phyloP scores from a whole-genome alignment of 2,888 invertebrate species.

The Uropetala carovei region DNA sequence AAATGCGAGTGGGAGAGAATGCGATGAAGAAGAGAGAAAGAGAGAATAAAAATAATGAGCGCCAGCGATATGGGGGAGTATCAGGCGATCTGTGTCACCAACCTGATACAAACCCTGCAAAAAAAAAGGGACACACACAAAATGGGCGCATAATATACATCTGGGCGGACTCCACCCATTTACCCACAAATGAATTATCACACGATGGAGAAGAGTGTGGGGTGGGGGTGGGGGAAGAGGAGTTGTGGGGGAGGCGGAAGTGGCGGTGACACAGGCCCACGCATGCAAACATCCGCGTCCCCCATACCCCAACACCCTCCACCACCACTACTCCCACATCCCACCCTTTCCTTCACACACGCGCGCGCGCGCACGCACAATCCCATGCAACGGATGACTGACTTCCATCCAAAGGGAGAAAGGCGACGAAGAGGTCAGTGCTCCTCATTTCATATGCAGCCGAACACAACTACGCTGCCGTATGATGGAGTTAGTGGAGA shows the following conservation, averaged over 20 bases:
- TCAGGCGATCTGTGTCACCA: not conserved
- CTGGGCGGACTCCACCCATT: conserved; percentile 5
- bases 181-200: conserved; percentile 11
- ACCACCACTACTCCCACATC: conserved; percentile 72
- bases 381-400: conserved; percentile 54
- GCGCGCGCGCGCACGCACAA: conserved; percentile 72
- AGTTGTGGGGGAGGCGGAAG: not conserved
- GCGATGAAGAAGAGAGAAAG: no score
- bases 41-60: no score
- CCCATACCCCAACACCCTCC: conserved; percentile 71
- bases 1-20: no score
- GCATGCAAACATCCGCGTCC: conserved; percentile 33
- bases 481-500: not conserved
- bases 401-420: conserved; percentile 65
- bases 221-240: not conserved
- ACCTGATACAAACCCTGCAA: not conserved
- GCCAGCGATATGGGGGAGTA: not conserved
- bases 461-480: not conserved
- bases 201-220: no score
- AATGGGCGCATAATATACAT: not conserved
- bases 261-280: conserved; percentile 17
- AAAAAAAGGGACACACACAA: not conserved
- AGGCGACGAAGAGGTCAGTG: conserved; percentile 56
- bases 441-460: conserved; percentile 22
- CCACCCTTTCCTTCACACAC: conserved; percentile 71